phyloP scores from a whole-genome alignment of 2,113 vertebrate species.

The Perca fluviatilis region DNA sequence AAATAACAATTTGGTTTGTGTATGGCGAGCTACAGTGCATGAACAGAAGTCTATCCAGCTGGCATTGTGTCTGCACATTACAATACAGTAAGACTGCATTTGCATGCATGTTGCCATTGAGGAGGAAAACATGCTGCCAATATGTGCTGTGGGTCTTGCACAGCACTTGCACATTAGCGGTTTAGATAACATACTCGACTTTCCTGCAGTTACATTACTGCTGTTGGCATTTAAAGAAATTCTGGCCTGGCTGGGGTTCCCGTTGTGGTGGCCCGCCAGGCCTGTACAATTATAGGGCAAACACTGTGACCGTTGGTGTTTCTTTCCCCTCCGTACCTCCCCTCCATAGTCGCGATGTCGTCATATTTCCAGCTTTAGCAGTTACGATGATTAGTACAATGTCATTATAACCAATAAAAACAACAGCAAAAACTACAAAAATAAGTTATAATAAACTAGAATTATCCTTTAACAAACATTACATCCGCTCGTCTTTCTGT shows the following conservation, averaged over 20 bases:
- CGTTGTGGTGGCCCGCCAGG: too few relatives aligned
- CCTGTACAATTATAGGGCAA: too few relatives aligned
- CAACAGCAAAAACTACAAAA: background rate
- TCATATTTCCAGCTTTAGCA: slow-evolving; percentile 15
- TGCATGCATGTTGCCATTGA: slow-evolving; percentile 25
- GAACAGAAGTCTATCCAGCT: slow-evolving; percentile 33
- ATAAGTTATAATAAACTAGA: background rate
- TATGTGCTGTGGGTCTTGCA: slow-evolving; percentile 16
- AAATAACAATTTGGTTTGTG: slow-evolving; percentile 54
- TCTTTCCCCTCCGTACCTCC: background rate
- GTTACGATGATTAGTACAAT: background rate
- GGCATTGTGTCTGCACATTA: slow-evolving; percentile 11
- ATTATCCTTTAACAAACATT: slow-evolving; percentile 26
- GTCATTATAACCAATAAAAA: background rate
- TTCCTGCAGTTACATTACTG: too few relatives aligned
- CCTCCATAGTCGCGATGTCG: background rate
- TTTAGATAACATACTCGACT: too few relatives aligned
- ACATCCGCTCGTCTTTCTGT: slow-evolving; percentile 10
- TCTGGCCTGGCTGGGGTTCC: too few relatives aligned
- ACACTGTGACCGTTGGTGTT: background rate
- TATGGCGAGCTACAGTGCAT: slow-evolving; percentile 36
- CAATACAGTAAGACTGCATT: slow-evolving; percentile 18
- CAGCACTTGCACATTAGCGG: too few relatives aligned
- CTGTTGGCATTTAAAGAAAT: too few relatives aligned
- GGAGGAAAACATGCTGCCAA: slow-evolving; percentile 26